These are phyloP conservation scores for Colius striatus DNA, from an alignment of 2,113 vertebrate genomes.

Conservation along the genomic window DNA sequence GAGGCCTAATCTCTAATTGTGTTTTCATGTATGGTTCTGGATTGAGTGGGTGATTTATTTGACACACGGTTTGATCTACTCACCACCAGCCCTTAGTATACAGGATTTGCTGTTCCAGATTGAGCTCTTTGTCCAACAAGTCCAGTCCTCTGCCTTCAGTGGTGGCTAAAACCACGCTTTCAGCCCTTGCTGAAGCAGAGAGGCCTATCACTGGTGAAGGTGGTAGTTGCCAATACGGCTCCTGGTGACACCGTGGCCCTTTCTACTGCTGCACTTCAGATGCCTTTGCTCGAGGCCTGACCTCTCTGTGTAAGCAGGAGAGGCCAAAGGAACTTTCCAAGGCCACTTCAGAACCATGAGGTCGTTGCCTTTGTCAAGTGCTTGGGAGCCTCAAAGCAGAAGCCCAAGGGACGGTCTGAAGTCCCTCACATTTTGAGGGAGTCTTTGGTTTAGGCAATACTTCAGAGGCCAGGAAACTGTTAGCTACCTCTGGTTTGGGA, in stretches of 20 bases:
- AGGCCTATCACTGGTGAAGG: accelerated
- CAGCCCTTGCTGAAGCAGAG: background rate
- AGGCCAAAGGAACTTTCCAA: background rate
- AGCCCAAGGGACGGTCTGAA: background rate
- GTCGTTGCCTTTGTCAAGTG: background rate
- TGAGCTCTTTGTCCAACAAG: background rate
- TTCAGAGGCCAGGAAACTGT: background rate
- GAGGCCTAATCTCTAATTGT: constrained; percentile 66
- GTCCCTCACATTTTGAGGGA: background rate
- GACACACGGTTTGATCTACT: constrained; percentile 30
- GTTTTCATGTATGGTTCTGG: constrained; percentile 67
- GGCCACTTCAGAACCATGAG: background rate
- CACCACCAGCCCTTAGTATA: background rate
- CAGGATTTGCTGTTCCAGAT: background rate
- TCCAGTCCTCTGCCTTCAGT: background rate
- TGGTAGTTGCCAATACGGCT: background rate
- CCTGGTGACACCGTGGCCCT: background rate
- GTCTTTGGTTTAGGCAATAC: background rate
- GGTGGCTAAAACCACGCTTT: background rate
- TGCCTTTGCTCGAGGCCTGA: background rate
- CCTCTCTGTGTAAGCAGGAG: background rate
- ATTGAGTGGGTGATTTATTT: constrained; percentile 60
- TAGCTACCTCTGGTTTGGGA: background rate
- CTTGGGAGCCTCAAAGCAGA: background rate
- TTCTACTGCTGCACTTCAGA: background rate